phyloP scores from a whole-genome alignment of 2,888 invertebrate species.

The Yponomeuta malinellus region DNA sequence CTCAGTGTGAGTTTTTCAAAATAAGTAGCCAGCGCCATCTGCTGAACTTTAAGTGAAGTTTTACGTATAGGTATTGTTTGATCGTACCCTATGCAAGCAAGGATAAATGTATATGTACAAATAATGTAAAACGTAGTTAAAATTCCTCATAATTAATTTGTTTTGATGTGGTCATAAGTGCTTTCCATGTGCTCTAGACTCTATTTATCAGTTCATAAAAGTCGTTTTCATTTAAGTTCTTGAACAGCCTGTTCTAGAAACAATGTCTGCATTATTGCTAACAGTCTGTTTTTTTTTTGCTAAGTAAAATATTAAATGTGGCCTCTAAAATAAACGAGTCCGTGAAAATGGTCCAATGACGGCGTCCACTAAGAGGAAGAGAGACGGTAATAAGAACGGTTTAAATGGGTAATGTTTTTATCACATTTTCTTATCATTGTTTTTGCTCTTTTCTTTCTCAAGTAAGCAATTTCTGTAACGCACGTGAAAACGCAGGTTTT shows the following conservation, averaged over 20 bases:
- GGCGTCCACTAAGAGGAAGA: conserved; percentile 13
- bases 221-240: neutral
- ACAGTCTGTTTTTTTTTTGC: neutral
- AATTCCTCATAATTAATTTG: conserved; percentile 5
- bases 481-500: no score
- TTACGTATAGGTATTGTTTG: no score
- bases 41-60: neutral
- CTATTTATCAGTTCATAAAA: neutral
- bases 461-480: no score
- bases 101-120: neutral
- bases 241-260: neutral
- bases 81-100: no score
- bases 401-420: neutral
- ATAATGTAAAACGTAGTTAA: neutral
- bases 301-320: conserved; percentile 13
- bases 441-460: neutral
- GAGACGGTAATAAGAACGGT: neutral
- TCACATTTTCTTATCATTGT: neutral
- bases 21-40: conserved; percentile 16
- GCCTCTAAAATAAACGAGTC: conserved; percentile 16
- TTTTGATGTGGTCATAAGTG: neutral
- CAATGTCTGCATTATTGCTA: conserved; percentile 1
- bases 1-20: neutral
- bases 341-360: conserved; percentile 13
- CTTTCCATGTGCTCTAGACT: neutral